These are phyloP conservation scores for Helicoverpa armigera DNA, from an alignment of 1,140 invertebrate genomes.

Conservation along the genomic window DNA sequence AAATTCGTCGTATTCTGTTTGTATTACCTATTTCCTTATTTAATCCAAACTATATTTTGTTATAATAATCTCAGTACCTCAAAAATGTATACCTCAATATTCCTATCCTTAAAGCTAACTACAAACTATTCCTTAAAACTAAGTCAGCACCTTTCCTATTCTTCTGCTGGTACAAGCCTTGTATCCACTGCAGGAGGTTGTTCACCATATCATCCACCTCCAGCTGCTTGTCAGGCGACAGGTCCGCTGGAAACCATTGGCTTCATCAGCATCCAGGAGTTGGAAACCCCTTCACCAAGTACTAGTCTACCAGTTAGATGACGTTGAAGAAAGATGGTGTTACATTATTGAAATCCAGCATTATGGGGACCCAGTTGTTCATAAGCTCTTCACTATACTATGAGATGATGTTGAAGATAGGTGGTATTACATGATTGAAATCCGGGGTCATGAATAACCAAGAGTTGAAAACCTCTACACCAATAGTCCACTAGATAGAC, in stretches of 20 bases:
- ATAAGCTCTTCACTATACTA: no score
- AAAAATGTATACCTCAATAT: background rate
- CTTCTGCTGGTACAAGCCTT: slow-evolving; percentile 89
- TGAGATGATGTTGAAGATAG: slow-evolving; percentile 4
- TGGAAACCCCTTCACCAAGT: slow-evolving; percentile 18
- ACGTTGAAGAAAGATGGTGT: background rate
- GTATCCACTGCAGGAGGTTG: slow-evolving; percentile 91
- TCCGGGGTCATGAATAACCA: slow-evolving; percentile 57
- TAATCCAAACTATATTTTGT: background rate
- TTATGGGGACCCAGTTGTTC: no score
- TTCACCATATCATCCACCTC: slow-evolving; percentile 90
- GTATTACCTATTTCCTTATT: background rate
- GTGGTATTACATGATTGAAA: background rate
- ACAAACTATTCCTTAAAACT: slow-evolving; percentile 5
- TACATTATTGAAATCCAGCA: no score
- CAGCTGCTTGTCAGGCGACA: slow-evolving; percentile 73
- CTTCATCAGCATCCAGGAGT: slow-evolving; percentile 59
- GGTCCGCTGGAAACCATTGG: slow-evolving; percentile 78
- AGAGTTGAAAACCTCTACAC: background rate
- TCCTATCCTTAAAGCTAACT: background rate
- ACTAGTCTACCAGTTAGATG: slow-evolving; percentile 18
- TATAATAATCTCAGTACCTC: background rate
- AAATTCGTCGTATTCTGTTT: background rate
- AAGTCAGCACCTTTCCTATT: slow-evolving; percentile 88
- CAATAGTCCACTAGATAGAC: slow-evolving; percentile 24